These are phyloP conservation scores for Lutjanus campechanus DNA, from an alignment of 2,797 vertebrate genomes.

Conservation along the genomic window DNA sequence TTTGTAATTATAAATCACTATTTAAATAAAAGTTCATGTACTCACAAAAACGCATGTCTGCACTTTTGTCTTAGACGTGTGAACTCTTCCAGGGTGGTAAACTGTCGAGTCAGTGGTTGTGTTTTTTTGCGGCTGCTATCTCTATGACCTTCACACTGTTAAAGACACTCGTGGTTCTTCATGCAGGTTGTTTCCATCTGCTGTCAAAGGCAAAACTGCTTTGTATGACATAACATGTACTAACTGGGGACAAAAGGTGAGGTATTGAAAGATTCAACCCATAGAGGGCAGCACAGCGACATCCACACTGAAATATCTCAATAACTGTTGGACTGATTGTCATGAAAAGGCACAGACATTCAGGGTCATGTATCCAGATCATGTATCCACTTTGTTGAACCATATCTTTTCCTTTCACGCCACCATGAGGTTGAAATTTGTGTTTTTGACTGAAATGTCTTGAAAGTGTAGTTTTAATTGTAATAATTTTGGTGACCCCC, in stretches of 20 bases:
- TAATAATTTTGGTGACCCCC: too few relatives aligned
- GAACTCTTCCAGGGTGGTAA: background rate
- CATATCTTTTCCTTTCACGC: background rate
- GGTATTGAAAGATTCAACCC: background rate
- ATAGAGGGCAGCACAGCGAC: background rate
- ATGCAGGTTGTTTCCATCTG: slow-evolving; percentile 31
- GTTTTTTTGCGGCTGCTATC: slow-evolving; percentile 15
- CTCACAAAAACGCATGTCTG: slow-evolving; percentile 70
- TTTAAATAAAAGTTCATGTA: slow-evolving; percentile 98
- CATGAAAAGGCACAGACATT: background rate
- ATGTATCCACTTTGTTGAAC: background rate
- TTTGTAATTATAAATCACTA: slow-evolving; percentile 95
- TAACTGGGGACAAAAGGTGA: background rate
- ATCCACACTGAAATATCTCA: background rate
- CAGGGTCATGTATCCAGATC: background rate
- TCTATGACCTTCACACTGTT: background rate
- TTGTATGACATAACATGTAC: background rate
- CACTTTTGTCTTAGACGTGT: slow-evolving; percentile 21
- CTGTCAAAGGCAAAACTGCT: slow-evolving; percentile 8
- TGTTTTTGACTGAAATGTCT: too few relatives aligned
- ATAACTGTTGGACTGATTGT: background rate
- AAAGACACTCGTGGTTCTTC: slow-evolving; percentile 1
- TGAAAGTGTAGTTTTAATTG: too few relatives aligned
- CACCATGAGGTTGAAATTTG: background rate
- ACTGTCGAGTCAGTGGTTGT: slow-evolving; percentile 36